A percentile compares a stretch with the other conserved stretches of the same genome.
Conservation (phyloP, 2,113 vertebrate genomes). For the Cheilinus undulatus region DNA sequence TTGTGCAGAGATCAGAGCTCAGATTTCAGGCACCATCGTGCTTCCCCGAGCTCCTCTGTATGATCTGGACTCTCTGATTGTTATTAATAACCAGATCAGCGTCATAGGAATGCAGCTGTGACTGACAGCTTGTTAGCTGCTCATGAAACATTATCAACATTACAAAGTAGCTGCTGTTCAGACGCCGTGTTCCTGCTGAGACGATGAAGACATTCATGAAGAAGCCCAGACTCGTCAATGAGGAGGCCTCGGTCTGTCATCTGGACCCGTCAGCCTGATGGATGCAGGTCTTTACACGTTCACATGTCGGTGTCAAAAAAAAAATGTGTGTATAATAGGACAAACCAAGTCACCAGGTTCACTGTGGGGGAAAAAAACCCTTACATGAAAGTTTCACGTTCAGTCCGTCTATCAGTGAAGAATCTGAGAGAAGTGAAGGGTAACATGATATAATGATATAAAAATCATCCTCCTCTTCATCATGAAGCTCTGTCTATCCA, state of each 20-base stretch:
- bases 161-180: conserved; percentile 7
- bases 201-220: conserved; percentile 1
- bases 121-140: conserved; percentile 13
- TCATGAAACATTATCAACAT: conserved; percentile 6
- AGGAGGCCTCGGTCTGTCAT: conserved; percentile 9
- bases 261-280: neutral
- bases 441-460: no score
- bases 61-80: no score
- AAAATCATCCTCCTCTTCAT: no score
- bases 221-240: conserved; percentile 12
- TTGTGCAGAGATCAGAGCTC: no score
- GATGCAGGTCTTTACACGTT: conserved; percentile 27
- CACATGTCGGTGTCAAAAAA: neutral
- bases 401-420: no score
- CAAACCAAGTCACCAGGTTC: neutral
- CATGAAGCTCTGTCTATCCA: no score
- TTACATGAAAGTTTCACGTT: no score
- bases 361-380: no score
- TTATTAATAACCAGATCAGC: no score
- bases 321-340: neutral
- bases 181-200: conserved; percentile 8
- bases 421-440: no score
- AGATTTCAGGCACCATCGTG: no score
- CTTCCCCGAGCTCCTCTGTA: no score
- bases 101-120: neutral